Evolutionary conservation across 2,888 invertebrate species (phyloP).

Genomic region (Aspidiotus destructor): DNA sequence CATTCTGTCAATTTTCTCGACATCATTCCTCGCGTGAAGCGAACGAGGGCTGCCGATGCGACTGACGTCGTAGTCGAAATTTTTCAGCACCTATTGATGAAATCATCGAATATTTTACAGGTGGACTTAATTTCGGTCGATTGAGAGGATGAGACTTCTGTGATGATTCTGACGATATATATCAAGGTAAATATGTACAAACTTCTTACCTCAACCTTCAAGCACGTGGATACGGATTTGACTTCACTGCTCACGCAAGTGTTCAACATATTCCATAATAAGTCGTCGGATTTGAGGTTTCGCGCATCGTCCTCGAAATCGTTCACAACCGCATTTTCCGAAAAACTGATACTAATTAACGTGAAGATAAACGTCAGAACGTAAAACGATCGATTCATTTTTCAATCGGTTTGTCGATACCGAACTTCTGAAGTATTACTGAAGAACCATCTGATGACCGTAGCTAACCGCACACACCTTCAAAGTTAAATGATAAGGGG

Average conservation of each 20-base stretch:
- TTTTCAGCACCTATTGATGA: slow-evolving; percentile 17
- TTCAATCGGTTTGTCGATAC: background rate
- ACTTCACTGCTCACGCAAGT: slow-evolving; percentile 23
- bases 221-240: slow-evolving; percentile 19
- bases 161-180: background rate
- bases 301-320: slow-evolving; percentile 11
- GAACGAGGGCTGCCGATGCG: slow-evolving; percentile 16
- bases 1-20: slow-evolving; percentile 23
- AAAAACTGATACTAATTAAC: background rate
- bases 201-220: slow-evolving; percentile 27
- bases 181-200: background rate
- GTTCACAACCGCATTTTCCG: slow-evolving; percentile 9
- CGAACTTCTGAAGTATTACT: background rate
- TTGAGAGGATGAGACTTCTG: background rate
- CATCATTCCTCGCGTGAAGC: slow-evolving; percentile 3
- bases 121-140: background rate
- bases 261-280: slow-evolving; percentile 19
- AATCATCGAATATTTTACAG: background rate
- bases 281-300: slow-evolving; percentile 15
- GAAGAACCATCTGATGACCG: slow-evolving; percentile 19
- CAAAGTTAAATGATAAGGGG: slow-evolving; percentile 25
- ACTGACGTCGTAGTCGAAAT: slow-evolving; percentile 30
- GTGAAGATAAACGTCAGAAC: background rate
- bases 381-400: background rate
- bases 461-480: slow-evolving; percentile 19